These are phyloP conservation scores for Platichthys stellatus DNA, from an alignment of 2,113 vertebrate genomes.

Conservation along the genomic window DNA sequence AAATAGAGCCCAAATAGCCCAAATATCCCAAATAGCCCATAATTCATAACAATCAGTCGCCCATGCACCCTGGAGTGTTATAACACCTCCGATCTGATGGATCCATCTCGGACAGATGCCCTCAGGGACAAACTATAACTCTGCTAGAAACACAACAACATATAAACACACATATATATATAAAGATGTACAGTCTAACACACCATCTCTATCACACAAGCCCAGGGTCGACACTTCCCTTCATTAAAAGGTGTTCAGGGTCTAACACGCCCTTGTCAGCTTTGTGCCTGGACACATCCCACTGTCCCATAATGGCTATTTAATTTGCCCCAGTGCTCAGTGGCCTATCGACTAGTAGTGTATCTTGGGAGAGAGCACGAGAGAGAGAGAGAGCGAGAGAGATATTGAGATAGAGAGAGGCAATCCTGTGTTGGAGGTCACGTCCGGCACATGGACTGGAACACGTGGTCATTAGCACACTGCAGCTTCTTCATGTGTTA, in stretches of 20 bases:
- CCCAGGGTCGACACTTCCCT: constrained; percentile 36
- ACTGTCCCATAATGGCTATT: constrained; percentile 67
- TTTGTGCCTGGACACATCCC: constrained; percentile 56
- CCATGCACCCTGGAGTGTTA: constrained; percentile 37
- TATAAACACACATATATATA: background rate
- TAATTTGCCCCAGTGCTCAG: constrained; percentile 70
- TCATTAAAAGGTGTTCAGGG: constrained; percentile 64
- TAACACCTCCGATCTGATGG: constrained; percentile 56
- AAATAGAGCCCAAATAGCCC: constrained; percentile 12
- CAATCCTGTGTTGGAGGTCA: constrained; percentile 57
- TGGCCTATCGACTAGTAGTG: constrained; percentile 55
- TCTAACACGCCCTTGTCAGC: constrained; percentile 41
- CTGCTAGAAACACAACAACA: constrained; percentile 30
- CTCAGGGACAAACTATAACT: constrained; percentile 42
- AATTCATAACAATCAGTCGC: constrained; percentile 63
- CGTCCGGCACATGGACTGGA: constrained; percentile 7
- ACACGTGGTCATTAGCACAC: constrained; percentile 41
- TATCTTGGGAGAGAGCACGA: constrained; percentile 40
- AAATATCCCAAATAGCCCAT: constrained; percentile 32
- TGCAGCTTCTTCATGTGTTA: constrained; percentile 16
- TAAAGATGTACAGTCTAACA: background rate
- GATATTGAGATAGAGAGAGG: background rate
- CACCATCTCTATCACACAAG: background rate
- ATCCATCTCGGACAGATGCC: constrained; percentile 61
- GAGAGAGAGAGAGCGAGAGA: constrained; percentile 13